Conservation (phyloP, 92 coral and sea anemone species). For the Epizoanthus stellaris region DNA sequence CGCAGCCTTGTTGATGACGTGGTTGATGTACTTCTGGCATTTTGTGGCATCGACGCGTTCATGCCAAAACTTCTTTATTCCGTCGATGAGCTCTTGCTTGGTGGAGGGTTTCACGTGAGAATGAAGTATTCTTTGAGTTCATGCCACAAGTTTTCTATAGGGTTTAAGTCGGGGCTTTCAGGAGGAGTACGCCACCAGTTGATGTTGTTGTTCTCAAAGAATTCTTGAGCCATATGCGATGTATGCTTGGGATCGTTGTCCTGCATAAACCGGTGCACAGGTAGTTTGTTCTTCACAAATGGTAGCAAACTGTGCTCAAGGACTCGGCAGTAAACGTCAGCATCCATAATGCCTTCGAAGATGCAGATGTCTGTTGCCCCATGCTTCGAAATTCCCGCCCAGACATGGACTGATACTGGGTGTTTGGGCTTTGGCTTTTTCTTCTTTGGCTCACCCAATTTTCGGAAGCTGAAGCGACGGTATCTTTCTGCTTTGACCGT, state of each 20-base stretch:
- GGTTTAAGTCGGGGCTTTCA: constrained; percentile 54
- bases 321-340: constrained; percentile 37
- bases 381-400: constrained; percentile 54
- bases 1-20: background rate
- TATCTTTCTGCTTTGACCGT: constrained; percentile 29
- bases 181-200: constrained; percentile 59
- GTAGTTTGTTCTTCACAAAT: constrained; percentile 22
- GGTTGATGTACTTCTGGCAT: background rate
- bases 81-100: background rate
- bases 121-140: constrained; percentile 27
- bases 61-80: background rate
- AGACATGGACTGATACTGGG: constrained; percentile 45
- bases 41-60: background rate
- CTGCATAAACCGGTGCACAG: constrained; percentile 39
- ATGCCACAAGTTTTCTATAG: constrained; percentile 57
- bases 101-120: background rate
- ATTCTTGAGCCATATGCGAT: constrained; percentile 19
- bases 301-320: constrained; percentile 37
- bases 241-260: constrained; percentile 55
- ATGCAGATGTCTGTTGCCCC: constrained; percentile 49
- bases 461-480: constrained; percentile 23
- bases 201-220: constrained; percentile 40
- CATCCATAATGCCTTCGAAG: constrained; percentile 57
- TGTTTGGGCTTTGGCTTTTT: constrained; percentile 50
- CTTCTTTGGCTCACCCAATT: constrained; percentile 36